Conservation (phyloP, 1,140 invertebrate genomes). For the Caenorhabditis tropicalis region DNA sequence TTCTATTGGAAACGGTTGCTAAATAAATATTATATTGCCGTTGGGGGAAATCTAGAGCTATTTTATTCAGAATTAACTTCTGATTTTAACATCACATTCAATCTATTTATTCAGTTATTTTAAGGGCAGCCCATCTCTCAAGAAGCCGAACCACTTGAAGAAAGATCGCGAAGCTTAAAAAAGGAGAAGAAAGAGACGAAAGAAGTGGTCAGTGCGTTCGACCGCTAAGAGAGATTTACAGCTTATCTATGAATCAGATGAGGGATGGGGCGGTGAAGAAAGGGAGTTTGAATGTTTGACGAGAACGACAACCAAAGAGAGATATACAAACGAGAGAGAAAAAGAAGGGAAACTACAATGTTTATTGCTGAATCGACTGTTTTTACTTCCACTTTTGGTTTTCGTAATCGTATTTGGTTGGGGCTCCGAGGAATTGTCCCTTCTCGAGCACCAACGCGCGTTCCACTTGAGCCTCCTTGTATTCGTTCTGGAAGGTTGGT, state of each 20-base stretch:
- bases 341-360: constrained; percentile 22
- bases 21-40: constrained; percentile 3
- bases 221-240: constrained; percentile 37
- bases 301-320: not conserved
- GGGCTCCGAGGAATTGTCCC: constrained; percentile 65
- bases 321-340: constrained; percentile 24
- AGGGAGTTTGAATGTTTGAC: constrained; percentile 20
- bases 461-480: constrained; percentile 67
- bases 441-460: constrained; percentile 62
- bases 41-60: too few relatives aligned
- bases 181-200: not conserved
- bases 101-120: constrained; percentile 28
- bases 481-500: constrained; percentile 70
- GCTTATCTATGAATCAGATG: constrained; percentile 16
- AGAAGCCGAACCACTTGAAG: constrained; percentile 40
- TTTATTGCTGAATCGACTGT: constrained; percentile 9
- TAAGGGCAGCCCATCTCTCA: constrained; percentile 26
- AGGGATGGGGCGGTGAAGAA: constrained; percentile 11
- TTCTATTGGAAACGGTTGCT: not conserved
- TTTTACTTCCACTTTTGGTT: constrained; percentile 71
- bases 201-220: constrained; percentile 37
- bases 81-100: not conserved
- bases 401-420: constrained; percentile 68
- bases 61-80: not conserved
- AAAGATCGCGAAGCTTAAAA: not conserved